These are phyloP conservation scores for Troides oblongomaculatus DNA, from an alignment of 2,888 invertebrate species.

Conservation along the genomic window DNA sequence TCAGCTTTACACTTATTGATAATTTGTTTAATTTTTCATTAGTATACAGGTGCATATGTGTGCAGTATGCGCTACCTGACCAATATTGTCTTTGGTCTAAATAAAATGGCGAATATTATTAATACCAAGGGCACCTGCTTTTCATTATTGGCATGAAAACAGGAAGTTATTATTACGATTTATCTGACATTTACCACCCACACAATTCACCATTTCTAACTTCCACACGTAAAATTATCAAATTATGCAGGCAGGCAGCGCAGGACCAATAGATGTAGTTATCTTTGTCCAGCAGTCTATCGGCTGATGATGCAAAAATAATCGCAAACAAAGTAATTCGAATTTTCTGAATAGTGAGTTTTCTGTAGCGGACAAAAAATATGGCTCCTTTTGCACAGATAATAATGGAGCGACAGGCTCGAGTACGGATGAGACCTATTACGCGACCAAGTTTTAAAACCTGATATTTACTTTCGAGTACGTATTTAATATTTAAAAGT, in stretches of 20 bases:
- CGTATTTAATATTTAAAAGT: neutral
- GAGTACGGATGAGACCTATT: neutral
- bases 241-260: neutral
- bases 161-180: conserved; percentile 13
- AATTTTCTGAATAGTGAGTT: neutral
- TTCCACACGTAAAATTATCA: neutral
- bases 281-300: too few species aligned
- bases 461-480: neutral
- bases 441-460: neutral
- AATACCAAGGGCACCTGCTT: conserved; percentile 13
- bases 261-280: too few species aligned
- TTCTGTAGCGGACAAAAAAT: neutral
- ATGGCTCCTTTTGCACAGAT: neutral
- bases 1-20: too few species aligned
- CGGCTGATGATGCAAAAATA: neutral
- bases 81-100: neutral
- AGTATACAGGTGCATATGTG: too few species aligned
- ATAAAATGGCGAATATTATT: neutral
- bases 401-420: neutral
- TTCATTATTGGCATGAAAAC: conserved; percentile 18
- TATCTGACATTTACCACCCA: conserved; percentile 17
- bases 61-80: neutral
- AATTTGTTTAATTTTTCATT: too few species aligned
- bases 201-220: neutral
- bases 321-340: neutral